Conservation (phyloP, 2,113 vertebrate species). For the Podocnemis expansa region DNA sequence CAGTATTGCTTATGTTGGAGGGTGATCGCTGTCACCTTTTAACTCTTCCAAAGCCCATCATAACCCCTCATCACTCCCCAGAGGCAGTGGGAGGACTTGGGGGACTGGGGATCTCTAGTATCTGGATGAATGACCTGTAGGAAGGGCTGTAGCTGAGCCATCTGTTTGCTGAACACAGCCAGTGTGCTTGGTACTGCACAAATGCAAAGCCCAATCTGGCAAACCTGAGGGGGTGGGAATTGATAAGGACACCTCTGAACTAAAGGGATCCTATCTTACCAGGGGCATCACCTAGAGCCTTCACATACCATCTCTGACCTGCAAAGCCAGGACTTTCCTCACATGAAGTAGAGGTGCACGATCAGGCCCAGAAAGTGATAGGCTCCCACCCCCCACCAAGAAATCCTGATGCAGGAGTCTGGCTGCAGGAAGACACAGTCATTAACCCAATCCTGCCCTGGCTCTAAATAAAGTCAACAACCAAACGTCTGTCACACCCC, state of each 20-base stretch:
- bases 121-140: too few relatives aligned
- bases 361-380: background rate
- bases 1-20: too few relatives aligned
- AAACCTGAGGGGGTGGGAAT: background rate
- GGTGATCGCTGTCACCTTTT: too few relatives aligned
- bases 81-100: background rate
- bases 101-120: too few relatives aligned
- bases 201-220: too few relatives aligned
- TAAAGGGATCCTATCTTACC: background rate
- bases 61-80: background rate
- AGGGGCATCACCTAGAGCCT: background rate
- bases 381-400: background rate
- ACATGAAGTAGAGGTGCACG: background rate
- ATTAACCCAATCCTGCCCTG: too few relatives aligned
- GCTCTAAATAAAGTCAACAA: too few relatives aligned
- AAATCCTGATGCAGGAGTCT: background rate
- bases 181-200: too few relatives aligned
- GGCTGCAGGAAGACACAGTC: background rate
- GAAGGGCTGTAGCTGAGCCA: background rate
- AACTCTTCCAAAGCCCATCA: too few relatives aligned
- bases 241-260: too few relatives aligned
- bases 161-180: background rate
- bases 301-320: background rate
- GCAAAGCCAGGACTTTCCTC: background rate
- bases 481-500: too few relatives aligned